phyloP scores from a whole-genome alignment of 1,140 invertebrate genomes.

The Bombus balteatus region DNA sequence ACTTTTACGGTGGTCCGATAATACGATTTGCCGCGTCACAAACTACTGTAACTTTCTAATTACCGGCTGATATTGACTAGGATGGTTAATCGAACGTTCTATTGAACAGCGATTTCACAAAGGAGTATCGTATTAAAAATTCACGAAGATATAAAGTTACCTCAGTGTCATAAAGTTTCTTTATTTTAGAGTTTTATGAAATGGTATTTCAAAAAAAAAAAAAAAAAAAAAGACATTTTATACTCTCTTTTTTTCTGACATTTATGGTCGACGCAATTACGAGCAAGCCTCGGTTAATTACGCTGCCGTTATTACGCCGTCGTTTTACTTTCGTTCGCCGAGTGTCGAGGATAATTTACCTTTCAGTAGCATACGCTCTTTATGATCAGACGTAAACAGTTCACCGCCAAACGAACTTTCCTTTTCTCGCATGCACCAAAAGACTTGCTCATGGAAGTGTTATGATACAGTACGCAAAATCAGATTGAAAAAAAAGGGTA shows the following conservation, averaged over 20 bases:
- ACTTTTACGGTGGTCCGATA: constrained; percentile 5
- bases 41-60: constrained; percentile 5
- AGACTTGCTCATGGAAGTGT: background rate
- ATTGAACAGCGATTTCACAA: background rate
- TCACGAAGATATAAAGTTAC: too few relatives aligned
- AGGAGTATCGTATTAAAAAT: too few relatives aligned
- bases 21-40: background rate
- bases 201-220: too few relatives aligned
- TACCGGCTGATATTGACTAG: background rate
- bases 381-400: constrained; percentile 34
- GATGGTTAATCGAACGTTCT: constrained; percentile 3
- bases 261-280: background rate
- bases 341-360: background rate
- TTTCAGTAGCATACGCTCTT: background rate
- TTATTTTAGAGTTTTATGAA: too few relatives aligned
- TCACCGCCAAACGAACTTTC: background rate
- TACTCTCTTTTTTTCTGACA: background rate
- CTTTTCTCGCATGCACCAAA: background rate
- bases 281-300: constrained; percentile 17
- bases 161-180: too few relatives aligned
- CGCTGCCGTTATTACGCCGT: background rate
- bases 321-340: background rate
- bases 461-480: background rate
- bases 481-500: background rate
- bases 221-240: background rate